phyloP scores from a whole-genome alignment of 2,888 invertebrate species.

The Herminia tarsipennalis region DNA sequence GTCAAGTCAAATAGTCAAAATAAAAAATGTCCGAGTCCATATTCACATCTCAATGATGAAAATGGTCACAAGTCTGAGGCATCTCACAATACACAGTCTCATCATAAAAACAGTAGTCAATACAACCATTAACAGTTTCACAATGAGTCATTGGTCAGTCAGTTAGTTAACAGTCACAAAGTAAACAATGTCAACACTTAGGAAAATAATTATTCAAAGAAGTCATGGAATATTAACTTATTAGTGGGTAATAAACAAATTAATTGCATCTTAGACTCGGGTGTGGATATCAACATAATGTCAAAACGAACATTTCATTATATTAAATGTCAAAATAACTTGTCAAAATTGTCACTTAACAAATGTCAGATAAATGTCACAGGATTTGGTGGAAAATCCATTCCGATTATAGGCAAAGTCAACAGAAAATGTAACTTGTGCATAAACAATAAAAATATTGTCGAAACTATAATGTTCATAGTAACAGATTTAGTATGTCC shows the following conservation, averaged over 20 bases:
- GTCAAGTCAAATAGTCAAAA: too few species aligned
- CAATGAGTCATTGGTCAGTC: too few species aligned
- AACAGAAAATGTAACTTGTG: neutral
- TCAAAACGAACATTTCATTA: neutral
- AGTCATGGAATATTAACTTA: neutral
- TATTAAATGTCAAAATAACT: too few species aligned
- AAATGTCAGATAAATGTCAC: neutral
- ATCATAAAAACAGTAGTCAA: too few species aligned
- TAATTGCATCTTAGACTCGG: neutral
- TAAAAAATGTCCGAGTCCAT: too few species aligned
- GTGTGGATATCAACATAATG: neutral
- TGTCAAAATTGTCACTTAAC: neutral
- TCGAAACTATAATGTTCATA: neutral
- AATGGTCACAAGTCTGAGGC: too few species aligned
- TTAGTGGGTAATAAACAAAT: neutral
- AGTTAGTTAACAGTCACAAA: too few species aligned
- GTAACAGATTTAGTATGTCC: neutral
- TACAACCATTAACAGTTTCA: too few species aligned
- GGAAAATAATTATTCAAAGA: too few species aligned
- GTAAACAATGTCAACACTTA: too few species aligned
- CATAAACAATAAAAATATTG: neutral
- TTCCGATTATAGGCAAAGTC: neutral
- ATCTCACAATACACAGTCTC: too few species aligned
- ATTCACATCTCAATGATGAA: too few species aligned
- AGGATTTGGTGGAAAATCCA: neutral